These are phyloP conservation scores for Anthophora plumipes DNA, from an alignment of 2,888 invertebrate species.

Conservation along the genomic window DNA sequence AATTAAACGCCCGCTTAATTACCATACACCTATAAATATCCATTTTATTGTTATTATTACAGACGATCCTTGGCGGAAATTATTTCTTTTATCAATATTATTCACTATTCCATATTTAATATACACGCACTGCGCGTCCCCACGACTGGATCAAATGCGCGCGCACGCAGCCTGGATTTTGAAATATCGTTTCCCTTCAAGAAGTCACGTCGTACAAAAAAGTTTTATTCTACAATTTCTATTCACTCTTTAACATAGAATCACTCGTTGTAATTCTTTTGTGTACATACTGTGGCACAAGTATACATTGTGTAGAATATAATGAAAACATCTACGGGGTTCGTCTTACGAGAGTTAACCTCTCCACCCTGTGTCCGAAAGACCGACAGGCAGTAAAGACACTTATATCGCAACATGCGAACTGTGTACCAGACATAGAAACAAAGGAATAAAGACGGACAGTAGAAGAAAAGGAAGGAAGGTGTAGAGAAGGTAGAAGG, in stretches of 20 bases:
- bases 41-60: background rate
- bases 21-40: background rate
- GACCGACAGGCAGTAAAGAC: background rate
- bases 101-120: background rate
- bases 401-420: slow-evolving; percentile 12
- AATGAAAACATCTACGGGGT: background rate
- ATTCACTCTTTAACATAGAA: background rate
- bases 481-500: slow-evolving; percentile 46
- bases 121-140: background rate
- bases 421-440: slow-evolving; percentile 18
- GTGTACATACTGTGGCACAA: no score
- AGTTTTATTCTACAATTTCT: background rate
- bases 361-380: slow-evolving; percentile 20
- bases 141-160: no score
- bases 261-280: background rate
- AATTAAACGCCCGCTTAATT: background rate
- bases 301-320: background rate
- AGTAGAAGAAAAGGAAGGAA: slow-evolving; percentile 20
- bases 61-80: no score
- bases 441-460: slow-evolving; percentile 23
- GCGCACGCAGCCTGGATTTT: background rate
- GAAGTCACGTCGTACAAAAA: background rate
- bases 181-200: background rate
- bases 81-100: background rate
- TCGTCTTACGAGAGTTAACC: slow-evolving; percentile 4